Conservation (phyloP, 2,888 invertebrate species). For the Steromphala cineraria region DNA sequence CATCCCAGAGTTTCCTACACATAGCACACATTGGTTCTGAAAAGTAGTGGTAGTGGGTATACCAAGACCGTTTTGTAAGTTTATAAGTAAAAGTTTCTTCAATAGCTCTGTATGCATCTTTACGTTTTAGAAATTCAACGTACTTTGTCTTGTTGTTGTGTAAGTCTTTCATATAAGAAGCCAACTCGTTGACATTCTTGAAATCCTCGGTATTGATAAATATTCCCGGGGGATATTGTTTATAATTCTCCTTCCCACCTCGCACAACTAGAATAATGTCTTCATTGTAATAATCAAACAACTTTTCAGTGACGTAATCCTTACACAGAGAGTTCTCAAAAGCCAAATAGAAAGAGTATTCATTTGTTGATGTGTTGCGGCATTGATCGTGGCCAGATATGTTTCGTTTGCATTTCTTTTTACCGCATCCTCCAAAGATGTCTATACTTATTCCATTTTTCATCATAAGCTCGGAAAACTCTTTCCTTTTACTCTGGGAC, state of each 20-base stretch:
- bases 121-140: not conserved
- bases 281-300: not conserved
- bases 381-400: not conserved
- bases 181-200: no score
- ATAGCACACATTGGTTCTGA: not conserved
- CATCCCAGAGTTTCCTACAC: not conserved
- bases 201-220: no score
- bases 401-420: not conserved
- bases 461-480: not conserved
- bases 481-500: not conserved
- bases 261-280: not conserved
- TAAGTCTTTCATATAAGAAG: no score
- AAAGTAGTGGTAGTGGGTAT: not conserved
- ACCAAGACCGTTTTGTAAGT: not conserved
- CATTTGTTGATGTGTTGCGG: not conserved
- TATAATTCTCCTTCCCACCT: not conserved
- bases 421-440: not conserved
- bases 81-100: not conserved
- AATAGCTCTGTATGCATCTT: not conserved
- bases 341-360: not conserved
- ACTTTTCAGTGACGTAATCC: constrained; percentile 5
- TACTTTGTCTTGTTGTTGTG: no score
- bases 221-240: no score
- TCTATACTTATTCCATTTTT: not conserved
- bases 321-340: not conserved